Base-by-base conservation (phyloP, 2,888 invertebrate genomes). In the Acanthoscelides obtectus region DNA sequence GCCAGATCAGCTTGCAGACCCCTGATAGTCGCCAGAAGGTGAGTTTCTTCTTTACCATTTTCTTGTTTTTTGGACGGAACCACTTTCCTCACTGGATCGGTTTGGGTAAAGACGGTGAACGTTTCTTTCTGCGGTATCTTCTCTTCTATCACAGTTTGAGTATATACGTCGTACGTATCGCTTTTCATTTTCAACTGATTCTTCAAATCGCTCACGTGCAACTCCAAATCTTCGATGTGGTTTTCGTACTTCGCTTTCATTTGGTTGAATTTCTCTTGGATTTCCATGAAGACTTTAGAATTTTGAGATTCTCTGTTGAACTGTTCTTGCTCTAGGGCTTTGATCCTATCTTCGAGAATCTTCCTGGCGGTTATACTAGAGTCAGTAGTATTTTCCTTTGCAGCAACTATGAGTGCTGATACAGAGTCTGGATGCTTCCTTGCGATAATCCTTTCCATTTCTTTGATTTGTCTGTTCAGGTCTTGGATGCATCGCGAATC, bases 351-450 rank as follows among this genome's bases (percentile, higher is more conserved):
- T 85, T 94, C 93, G 72, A 94, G 82, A 22, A 91, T 84, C 79
- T 89, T 90, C 69, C 89, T 88, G 69, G 90, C 89, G 75, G 89
- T 88, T 68, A 80, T 84, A 77, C 82, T 83, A 22, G 81, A 79
- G 68, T 84, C 83, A 4, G 79, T 77, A 4, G 81, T 79, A 72
- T 84, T 83, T 67, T 81, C 80, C 84, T 87, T 81, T 78, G 87
- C 83, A 0, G 85, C 82, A 80, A 88, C 91, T 80, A 94, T 93
- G 69, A 94, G 85, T 3, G 93, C 93, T 0, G 94, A 93, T 0
- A 94, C 93, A 0, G 94, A 94, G 85, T 94, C 94, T 0, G 94
- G 94, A 86, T 94, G 93, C 83, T 94, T 94, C 72, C 93, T 88
- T 81, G 90, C 91, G 22, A 94, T 87, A 78, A 94, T 94, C 80